Evolutionary conservation across 2,797 vertebrate genomes (phyloP), one percentile per base, ranked within the genome.

Genomic region (Uromys caudimaculatus): DNA sequence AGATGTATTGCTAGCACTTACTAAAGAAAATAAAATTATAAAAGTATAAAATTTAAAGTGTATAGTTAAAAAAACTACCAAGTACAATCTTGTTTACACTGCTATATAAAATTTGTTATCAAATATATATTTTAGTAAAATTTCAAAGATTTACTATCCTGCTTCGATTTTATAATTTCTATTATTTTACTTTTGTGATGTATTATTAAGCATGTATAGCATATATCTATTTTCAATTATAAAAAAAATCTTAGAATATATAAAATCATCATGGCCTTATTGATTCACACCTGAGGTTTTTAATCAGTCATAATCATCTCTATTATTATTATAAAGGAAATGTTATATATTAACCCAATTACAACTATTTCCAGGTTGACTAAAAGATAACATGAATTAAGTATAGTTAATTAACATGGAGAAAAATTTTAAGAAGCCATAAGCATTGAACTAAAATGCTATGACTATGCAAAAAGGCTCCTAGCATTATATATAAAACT

Each of bases 101-200:
- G 21, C 52, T 41, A 67, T 3, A 90, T 23, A 47, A 91, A 85
- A 35, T n/a, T 94, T 96, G 67, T 73, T 81, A 32, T 62, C 47
- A 87, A 50, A 73, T 52, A 67, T 17, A 44, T 41, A 84, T 94
- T 87, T 89, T 64, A 89, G 23, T 71, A 19, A 82, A 10, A 86
- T 41, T 71, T 82, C 1, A 52, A 93, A 82, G 35, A 77, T 81
- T 94, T 95, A 88, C 27, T 83, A 75, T 86, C 47, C 73, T 93
- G 50, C 9, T 83, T 91, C 87, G 52, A 82, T 82, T 96, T 90
- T 38, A n/a, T 76, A 85, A 85, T 92, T 91, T 73, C 16, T 73
- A 12, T 35, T 89, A 90, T 75, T 90, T 94, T 85, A 77, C 14
- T 94, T 95, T 91, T 73, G 13, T 86, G 50, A 82, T 38, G 73